These are phyloP conservation scores for Chaenodraco wilsoni DNA, from an alignment of 2,797 vertebrate species.

Conservation along the genomic window DNA sequence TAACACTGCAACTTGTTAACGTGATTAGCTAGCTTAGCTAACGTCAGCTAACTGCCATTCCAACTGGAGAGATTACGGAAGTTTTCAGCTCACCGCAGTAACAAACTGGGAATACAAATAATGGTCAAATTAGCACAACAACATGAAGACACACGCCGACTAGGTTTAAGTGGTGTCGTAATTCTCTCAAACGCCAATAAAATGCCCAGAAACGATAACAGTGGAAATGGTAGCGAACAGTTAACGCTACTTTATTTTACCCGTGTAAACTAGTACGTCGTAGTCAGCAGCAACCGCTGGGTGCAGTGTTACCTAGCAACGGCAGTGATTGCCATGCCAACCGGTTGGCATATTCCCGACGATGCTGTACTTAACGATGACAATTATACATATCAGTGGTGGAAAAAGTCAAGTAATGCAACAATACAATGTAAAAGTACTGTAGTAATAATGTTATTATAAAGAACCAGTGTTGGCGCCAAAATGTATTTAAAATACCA, in stretches of 20 bases:
- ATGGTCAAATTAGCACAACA: background rate
- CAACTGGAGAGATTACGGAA: background rate
- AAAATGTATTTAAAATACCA: too few relatives aligned
- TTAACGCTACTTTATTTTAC: background rate
- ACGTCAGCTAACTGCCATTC: background rate
- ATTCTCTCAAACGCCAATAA: background rate
- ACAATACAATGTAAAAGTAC: too few relatives aligned
- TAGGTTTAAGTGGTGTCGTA: background rate
- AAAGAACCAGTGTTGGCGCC: too few relatives aligned
- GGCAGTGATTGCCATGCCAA: background rate
- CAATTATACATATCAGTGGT: background rate
- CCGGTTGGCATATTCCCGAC: too few relatives aligned
- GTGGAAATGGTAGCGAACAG: background rate
- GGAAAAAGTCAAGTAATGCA: too few relatives aligned
- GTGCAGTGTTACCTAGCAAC: slow-evolving; percentile 50
- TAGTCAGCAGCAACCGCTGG: slow-evolving; percentile 1
- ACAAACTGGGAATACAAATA: background rate
- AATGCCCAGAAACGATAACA: background rate
- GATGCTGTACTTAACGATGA: background rate
- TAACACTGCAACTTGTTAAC: slow-evolving; percentile 21
- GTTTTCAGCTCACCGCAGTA: slow-evolving; percentile 2
- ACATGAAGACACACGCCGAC: background rate
- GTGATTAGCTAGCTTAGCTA: background rate
- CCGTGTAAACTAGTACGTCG: slow-evolving; percentile 1
- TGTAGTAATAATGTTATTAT: too few relatives aligned